Conservation (phyloP, 2,888 invertebrate species). For the Drosophila incognita region DNA sequence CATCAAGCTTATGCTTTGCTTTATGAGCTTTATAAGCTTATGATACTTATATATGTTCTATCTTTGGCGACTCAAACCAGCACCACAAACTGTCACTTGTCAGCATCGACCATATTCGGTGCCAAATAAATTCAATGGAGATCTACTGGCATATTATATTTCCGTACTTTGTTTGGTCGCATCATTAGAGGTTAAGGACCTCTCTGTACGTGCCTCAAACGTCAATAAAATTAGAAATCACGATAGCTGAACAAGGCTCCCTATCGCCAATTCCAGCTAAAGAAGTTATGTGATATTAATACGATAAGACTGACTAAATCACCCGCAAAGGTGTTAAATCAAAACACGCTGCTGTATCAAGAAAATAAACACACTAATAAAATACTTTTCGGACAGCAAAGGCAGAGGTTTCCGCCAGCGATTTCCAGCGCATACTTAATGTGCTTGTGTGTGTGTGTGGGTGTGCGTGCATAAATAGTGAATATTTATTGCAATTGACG, state of each 20-base stretch:
- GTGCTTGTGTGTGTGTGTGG: constrained; percentile 1
- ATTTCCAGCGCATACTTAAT: constrained; percentile 31
- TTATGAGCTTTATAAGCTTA: neutral
- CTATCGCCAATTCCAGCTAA: neutral
- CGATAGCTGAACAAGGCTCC: neutral
- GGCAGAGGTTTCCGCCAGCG: constrained; percentile 10
- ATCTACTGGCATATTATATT: neutral
- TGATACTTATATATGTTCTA: neutral
- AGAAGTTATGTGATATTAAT: neutral
- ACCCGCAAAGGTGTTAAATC: constrained; percentile 70
- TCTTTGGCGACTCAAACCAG: neutral
- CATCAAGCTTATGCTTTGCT: neutral
- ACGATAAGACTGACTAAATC: constrained; percentile 8
- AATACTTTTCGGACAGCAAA: constrained; percentile 44
- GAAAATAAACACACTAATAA: constrained; percentile 68
- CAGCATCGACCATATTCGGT: neutral
- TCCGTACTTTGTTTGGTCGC: neutral
- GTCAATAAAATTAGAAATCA: constrained; percentile 64
- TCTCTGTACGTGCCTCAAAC: constrained; percentile 9
- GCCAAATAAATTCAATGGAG: constrained; percentile 1
- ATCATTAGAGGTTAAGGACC: neutral
- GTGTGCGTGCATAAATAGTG: constrained; percentile 17
- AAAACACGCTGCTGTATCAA: constrained; percentile 40
- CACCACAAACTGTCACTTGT: neutral
- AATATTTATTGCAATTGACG: constrained; percentile 30